These are phyloP conservation scores for Macrosiphum euphorbiae DNA, from an alignment of 2,888 invertebrate genomes.

Conservation along the genomic window DNA sequence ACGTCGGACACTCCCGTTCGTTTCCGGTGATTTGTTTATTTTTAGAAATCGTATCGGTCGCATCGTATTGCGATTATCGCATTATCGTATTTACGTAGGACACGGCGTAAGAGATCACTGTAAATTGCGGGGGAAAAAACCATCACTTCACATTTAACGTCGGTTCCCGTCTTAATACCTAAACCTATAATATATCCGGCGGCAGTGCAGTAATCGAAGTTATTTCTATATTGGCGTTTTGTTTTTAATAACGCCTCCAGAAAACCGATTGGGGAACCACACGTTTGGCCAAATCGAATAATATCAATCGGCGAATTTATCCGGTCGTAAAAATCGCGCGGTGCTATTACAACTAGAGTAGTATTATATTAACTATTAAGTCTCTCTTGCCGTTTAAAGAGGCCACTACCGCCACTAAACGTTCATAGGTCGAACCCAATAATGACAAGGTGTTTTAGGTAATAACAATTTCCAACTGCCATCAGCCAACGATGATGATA, in stretches of 20 bases:
- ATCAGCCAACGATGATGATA: not conserved
- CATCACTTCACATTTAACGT: not conserved
- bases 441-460: conserved; percentile 33
- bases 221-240: not conserved
- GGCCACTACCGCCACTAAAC: not conserved
- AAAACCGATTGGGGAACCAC: not conserved
- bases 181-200: not conserved
- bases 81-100: no score
- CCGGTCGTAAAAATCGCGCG: conserved; percentile 10
- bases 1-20: no score
- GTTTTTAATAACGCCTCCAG: not conserved
- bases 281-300: not conserved
- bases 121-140: not conserved
- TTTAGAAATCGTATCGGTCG: no score
- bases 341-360: conserved; percentile 1
- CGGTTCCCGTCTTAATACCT: not conserved
- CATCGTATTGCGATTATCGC: no score
- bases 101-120: not conserved
- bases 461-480: conserved; percentile 25
- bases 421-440: not conserved
- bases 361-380: conserved; percentile 28
- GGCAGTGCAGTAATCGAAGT: not conserved
- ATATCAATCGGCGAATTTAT: conserved; percentile 30
- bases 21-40: no score
- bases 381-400: not conserved